Evolutionary conservation across 2,113 vertebrate species (phyloP).

Genomic region (Cyanistes caeruleus): DNA sequence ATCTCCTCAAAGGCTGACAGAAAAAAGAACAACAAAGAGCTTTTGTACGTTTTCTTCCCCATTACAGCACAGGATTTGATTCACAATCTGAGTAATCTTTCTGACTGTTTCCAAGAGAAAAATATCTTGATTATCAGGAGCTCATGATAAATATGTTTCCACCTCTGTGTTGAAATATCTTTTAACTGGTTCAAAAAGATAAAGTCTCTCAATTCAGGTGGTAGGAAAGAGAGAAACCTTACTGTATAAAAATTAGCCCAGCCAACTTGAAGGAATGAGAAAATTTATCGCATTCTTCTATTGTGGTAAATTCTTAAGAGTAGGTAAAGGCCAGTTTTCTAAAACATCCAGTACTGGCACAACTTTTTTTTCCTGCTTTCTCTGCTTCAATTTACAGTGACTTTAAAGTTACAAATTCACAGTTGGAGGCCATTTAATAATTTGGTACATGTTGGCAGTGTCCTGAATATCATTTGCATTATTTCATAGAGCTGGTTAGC

Average conservation of each 20-base stretch:
- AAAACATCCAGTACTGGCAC: not conserved
- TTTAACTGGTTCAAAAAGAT: not conserved
- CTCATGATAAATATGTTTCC: not conserved
- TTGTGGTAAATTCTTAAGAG: not conserved
- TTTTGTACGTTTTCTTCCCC: not conserved
- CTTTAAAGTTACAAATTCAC: conserved; percentile 1
- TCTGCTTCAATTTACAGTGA: not conserved
- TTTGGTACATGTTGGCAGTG: not conserved
- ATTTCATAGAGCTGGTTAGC: not conserved
- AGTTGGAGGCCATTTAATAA: not conserved
- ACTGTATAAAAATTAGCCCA: not conserved
- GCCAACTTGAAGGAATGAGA: not conserved
- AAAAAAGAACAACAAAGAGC: not conserved
- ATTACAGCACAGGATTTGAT: not conserved
- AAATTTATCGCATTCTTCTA: not conserved
- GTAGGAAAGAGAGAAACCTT: not conserved
- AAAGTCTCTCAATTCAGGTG: not conserved
- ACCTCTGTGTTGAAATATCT: not conserved
- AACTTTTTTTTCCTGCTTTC: not conserved
- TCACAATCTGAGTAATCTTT: not conserved
- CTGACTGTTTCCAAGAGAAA: not conserved
- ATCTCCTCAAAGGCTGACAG: not conserved
- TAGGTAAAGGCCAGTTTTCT: not conserved
- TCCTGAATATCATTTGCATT: conserved; percentile 52
- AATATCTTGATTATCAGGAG: not conserved